Base-by-base conservation (phyloP, 2,888 invertebrate genomes). In the Chesias legatella region DNA sequence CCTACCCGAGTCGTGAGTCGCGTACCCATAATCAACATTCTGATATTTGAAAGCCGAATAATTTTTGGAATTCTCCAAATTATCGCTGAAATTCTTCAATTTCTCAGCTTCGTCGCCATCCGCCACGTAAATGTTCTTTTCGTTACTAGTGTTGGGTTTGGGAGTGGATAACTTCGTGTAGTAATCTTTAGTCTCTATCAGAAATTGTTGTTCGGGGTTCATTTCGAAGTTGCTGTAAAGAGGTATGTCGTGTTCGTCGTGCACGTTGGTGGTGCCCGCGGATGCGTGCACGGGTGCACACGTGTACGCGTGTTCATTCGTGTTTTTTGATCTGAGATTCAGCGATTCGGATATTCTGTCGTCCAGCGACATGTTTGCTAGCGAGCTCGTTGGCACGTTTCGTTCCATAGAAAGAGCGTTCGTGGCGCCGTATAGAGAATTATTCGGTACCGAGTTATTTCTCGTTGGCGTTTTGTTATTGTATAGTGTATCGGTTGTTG, bases 301-400 rank as follows among this genome's bases (percentile, higher is more conserved):
- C 1, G 73, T 67, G 48, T 84, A 84, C 20, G 77, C 48, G 23
- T 72, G 75, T 32, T 85, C 83, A 41, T 82, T 81, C 1, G 70
- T 77, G 40, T 80, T 81, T 43, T 82, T 85, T 26, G 74, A 72
- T 67, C 82, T 76, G 62, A 88, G 82, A 71, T 88, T 88, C 58
- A 88, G 51, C 3, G 88, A 88, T 67, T 83, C 83, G 0, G 88
- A 88, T 49, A 88, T 86, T 73, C 74, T 73, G 50, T 88, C 88
- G 56, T 88, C 88, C 44, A 88, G 64, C 33, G 88, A 88, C 79
- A 17, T 17, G 5, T 5, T 17, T 17, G 13, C 13, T 17, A 17
- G 13, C 1, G 63, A 47, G 1, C 74, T 43, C 28, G 52, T 65
- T 1, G 67, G 60, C 6, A 53, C 39, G 35, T 69, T 73, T 35